Base-by-base conservation (phyloP, 2,113 vertebrate genomes). In the Syngnathus scovelli region DNA sequence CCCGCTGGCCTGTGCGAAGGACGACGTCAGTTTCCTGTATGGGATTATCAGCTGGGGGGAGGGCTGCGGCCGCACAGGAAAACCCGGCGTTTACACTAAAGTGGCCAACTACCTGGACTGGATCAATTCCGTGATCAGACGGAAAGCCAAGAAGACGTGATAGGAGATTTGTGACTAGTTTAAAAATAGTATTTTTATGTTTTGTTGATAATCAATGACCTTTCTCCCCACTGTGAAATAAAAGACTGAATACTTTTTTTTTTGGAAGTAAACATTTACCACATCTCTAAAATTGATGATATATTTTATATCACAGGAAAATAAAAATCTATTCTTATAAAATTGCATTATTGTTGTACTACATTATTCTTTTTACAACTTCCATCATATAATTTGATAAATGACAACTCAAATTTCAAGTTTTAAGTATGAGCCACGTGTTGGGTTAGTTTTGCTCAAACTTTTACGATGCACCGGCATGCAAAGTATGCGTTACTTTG, bases 1-100 rank as follows among this genome's bases (percentile, higher is more conserved):
- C 12, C 94, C 96, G 1, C 84, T 99, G 79, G 92, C 89, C 37
- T 99, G 96, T 38, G 88, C 89, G 64, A 67, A 80, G 71, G 39
- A 90, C 0, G 91, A 92, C 0, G 88, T 93, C 72, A 92, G 92
- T 64, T 95, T 95, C 76, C 90, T 98, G 48, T 95, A 94, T 0
- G 97, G 97, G 36, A 78, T 98, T 84, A 89, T 96, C 88, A 98
- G 95, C 86, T 99, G 96, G 96, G 96, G 95, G 0, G 93, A 96
- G 0, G 95, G 95, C 79, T 99, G 96, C 0, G 92, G 92, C 18
- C 82, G 80, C 49, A 56, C 84, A 4, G 84, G 88, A 51, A 98
- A 93, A 78, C 96, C 96, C 0, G 96, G 95, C 0, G 95, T 99
- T 56, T 99, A 99, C 61, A 97, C 97, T 5, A 92, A 80, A 58